Percentiles rank a stretch among this genome's conserved stretches.
Conservation (phyloP, 2,797 vertebrate species). For the Ctenochaetus hawaiiensis region DNA sequence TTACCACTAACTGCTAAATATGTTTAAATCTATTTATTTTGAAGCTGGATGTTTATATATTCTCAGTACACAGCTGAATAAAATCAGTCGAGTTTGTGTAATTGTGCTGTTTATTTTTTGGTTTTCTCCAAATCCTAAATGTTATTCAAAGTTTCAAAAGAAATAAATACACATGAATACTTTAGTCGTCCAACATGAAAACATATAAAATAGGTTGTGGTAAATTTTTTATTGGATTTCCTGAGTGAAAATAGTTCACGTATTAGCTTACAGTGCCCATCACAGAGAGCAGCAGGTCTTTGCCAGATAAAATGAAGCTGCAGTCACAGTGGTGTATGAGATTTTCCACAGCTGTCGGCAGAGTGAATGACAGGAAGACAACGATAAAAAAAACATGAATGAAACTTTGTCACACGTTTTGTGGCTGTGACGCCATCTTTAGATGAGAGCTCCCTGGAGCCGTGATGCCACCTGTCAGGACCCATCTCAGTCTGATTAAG, state of each 20-base stretch:
- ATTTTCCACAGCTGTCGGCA: conserved; percentile 33
- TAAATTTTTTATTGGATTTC: conserved; percentile 8
- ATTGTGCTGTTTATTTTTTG: conserved; percentile 7
- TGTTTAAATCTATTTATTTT: conserved; percentile 44
- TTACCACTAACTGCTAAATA: conserved; percentile 32
- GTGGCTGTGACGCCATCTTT: conserved; percentile 29
- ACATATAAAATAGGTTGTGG: neutral
- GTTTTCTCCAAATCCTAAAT: neutral
- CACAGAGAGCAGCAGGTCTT: conserved; percentile 8
- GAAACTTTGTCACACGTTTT: conserved; percentile 15
- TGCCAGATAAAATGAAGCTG: conserved; percentile 6
- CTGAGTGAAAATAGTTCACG: neutral
- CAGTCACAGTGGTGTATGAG: neutral
- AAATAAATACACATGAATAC: neutral
- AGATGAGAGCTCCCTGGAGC: conserved; percentile 23
- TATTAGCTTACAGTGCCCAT: neutral
- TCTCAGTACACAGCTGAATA: conserved; percentile 46
- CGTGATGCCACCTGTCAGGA: conserved; percentile 63
- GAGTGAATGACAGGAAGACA: conserved; percentile 8
- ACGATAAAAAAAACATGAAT: neutral
- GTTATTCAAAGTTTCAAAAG: neutral
- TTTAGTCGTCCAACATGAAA: neutral
- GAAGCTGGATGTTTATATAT: conserved; percentile 49
- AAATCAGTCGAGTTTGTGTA: conserved; percentile 48
- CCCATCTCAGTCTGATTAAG: conserved; percentile 57